Percentiles rank a stretch among this genome's conserved stretches.
phyloP scores from a whole-genome alignment of 2,797 vertebrate genomes.

The Masticophis lateralis region DNA sequence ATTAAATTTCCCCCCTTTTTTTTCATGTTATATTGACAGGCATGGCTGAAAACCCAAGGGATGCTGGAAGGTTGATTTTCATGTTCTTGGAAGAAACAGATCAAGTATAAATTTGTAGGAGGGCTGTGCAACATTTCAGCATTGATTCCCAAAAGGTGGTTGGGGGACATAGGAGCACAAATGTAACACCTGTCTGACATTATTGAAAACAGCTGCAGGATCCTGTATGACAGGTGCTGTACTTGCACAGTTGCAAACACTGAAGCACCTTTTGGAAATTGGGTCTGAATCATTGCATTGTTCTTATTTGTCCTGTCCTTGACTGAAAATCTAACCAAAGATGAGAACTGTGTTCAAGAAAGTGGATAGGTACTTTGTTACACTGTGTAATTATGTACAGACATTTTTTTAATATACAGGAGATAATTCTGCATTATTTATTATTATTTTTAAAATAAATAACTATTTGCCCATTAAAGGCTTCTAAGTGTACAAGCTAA shows the following conservation, averaged over 20 bases:
- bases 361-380: slow-evolving; percentile 52
- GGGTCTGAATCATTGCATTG: neutral
- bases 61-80: slow-evolving; percentile 17
- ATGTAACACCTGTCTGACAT: neutral
- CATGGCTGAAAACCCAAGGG: neutral
- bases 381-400: slow-evolving; percentile 55
- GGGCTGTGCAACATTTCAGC: neutral
- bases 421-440: slow-evolving; percentile 56
- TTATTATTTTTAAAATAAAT: slow-evolving; percentile 63
- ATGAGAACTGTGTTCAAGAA: slow-evolving; percentile 41
- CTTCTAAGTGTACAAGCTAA: slow-evolving; percentile 52
- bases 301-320: neutral
- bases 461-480: slow-evolving; percentile 52
- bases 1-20: slow-evolving; percentile 19
- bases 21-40: slow-evolving; percentile 41
- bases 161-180: neutral
- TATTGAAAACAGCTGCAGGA: neutral
- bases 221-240: neutral
- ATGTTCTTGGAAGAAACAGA: slow-evolving; percentile 14
- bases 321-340: slow-evolving; percentile 44
- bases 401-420: slow-evolving; percentile 58
- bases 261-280: neutral
- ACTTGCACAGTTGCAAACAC: neutral
- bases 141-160: neutral
- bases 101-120: neutral